Evolutionary conservation across 2,113 vertebrate genomes (phyloP), one percentile per base, ranked within the genome.

Genomic region (Mola mola): DNA sequence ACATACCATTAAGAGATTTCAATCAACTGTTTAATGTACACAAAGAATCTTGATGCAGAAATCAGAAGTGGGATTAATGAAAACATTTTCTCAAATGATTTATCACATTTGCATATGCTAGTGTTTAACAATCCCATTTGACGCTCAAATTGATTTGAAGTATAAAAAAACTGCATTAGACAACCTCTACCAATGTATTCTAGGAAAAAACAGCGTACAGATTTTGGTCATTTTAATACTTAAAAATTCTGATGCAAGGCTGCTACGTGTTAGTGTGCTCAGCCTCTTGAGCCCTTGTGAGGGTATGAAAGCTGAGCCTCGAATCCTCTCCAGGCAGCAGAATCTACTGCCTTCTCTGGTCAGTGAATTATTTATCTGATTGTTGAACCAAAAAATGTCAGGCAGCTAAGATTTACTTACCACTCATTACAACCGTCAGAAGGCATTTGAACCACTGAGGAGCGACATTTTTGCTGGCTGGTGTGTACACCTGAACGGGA

Each of bases 11-110:
- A 88, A 58, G 71, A 86, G 34, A 93, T 93, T 93, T 93, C 94
- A 96, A 97, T 96, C 94, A 96, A 93, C 93, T 88, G 91, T 98
- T 98, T 98, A 98, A 96, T 97, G 93, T 95, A 91, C 92, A 95
- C 94, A 94, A 95, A 93, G 94, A 92, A 95, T 94, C 92, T 92
- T 88, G 91, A 93, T 91, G 55, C 75, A 93, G 93, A 93, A 95
- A 95, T 94, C 92, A 93, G 94, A 94, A 83, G 84, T 91, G 65
- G 76, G 59, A 78, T 66, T 56, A 77, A 92, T 92, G 92, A 60
- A 93, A 94, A 91, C 91, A 90, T 76, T 85, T 85, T 58, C 87
- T 84, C 89, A 91, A 89, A 92, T 19, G 87, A 90, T 86, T 90
- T 89, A 81, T 89, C 29, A 94, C 88, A 92, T 92, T 95, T 94